phyloP scores from a whole-genome alignment of 2,113 vertebrate species.

The Tapirus terrestris region DNA sequence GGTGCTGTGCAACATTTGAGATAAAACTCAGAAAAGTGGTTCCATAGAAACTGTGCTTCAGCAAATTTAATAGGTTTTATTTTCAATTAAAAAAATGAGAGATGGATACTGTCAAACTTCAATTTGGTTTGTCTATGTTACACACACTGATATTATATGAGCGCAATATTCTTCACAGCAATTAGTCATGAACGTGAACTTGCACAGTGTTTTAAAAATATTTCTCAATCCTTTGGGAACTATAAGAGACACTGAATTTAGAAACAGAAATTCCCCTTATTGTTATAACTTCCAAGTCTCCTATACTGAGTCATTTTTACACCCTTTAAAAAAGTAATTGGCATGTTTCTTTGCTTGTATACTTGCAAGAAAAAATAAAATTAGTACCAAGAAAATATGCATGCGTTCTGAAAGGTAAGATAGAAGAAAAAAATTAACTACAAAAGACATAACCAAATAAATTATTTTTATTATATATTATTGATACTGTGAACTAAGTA shows the following conservation, averaged over 20 bases:
- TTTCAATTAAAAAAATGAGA: constrained; percentile 37
- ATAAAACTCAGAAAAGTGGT: constrained; percentile 50
- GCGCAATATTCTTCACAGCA: constrained; percentile 27
- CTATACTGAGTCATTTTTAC: background rate
- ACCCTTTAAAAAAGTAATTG: constrained; percentile 29
- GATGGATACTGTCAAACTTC: background rate
- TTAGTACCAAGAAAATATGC: background rate
- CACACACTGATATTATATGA: constrained; percentile 18
- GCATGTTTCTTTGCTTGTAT: background rate
- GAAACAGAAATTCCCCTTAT: constrained; percentile 41
- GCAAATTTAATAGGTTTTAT: background rate
- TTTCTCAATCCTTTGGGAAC: constrained; percentile 1
- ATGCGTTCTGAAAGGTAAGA: background rate
- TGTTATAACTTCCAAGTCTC: constrained; percentile 33
- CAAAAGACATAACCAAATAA: background rate
- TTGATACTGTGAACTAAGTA: background rate
- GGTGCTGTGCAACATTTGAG: background rate
- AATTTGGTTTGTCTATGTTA: constrained; percentile 38
- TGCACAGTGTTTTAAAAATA: constrained; percentile 10
- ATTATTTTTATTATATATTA: constrained; percentile 44
- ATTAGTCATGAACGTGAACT: constrained; percentile 29
- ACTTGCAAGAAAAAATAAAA: constrained; percentile 41
- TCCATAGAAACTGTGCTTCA: background rate
- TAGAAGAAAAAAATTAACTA: background rate
- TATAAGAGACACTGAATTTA: constrained; percentile 15